phyloP scores from a whole-genome alignment of 2,888 invertebrate species.

The Lagria hirta region DNA sequence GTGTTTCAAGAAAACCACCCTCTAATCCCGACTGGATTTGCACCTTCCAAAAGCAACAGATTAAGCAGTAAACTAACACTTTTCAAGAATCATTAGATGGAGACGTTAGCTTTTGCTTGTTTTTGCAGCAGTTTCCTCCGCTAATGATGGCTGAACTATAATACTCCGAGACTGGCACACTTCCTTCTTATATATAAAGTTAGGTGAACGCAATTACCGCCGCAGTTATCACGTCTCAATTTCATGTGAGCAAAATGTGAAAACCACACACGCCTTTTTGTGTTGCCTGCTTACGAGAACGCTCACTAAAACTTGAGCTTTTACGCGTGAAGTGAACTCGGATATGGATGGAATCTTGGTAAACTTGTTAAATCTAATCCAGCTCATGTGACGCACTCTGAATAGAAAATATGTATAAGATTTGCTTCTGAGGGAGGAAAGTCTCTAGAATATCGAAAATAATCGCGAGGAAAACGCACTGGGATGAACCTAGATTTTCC shows the following conservation, averaged over 20 bases:
- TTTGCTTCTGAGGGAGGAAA: too few relatives aligned
- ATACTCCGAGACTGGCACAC: too few relatives aligned
- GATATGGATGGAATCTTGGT: slow-evolving; percentile 40
- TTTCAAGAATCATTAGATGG: slow-evolving; percentile 21
- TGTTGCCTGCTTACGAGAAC: slow-evolving; percentile 35
- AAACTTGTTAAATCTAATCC: slow-evolving; percentile 45
- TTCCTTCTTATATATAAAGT: too few relatives aligned
- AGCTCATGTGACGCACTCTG: slow-evolving; percentile 35
- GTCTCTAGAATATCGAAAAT: too few relatives aligned
- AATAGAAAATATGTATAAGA: slow-evolving; percentile 34
- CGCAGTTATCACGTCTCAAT: slow-evolving; percentile 30
- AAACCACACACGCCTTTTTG: slow-evolving; percentile 36
- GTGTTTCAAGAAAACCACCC: slow-evolving; percentile 6
- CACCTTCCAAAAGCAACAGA: slow-evolving; percentile 22
- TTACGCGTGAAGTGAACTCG: slow-evolving; percentile 38
- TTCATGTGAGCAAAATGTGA: slow-evolving; percentile 34
- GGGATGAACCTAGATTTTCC: too few relatives aligned
- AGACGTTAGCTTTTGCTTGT: slow-evolving; percentile 31
- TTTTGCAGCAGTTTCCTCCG: too few relatives aligned
- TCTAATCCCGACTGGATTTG: slow-evolving; percentile 13
- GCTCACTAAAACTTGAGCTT: slow-evolving; percentile 40
- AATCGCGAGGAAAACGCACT: too few relatives aligned
- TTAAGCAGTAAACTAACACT: slow-evolving; percentile 19
- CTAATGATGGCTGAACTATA: too few relatives aligned
- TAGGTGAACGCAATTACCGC: slow-evolving; percentile 21